Evolutionary conservation across 2,113 vertebrate genomes (phyloP).

Genomic region (Fulica atra): DNA sequence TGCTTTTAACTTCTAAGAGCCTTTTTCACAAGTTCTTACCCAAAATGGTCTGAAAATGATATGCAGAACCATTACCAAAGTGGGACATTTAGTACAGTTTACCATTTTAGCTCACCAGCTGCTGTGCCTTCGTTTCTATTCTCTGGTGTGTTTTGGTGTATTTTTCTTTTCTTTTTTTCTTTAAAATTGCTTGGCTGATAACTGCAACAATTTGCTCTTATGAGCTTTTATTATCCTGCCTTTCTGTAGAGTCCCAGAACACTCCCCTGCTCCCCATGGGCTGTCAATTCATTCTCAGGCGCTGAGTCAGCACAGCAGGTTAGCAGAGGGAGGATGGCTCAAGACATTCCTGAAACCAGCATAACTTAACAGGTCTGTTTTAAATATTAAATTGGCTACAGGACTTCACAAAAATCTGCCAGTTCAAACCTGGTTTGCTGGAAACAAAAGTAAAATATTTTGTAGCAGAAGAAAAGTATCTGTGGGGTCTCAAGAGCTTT

Average conservation of each 20-base stretch:
- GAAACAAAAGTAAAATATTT: neutral
- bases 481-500: neutral
- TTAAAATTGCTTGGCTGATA: neutral
- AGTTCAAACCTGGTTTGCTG: constrained; percentile 6
- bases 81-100: neutral
- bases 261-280: neutral
- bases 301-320: constrained; percentile 3
- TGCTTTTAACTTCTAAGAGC: neutral
- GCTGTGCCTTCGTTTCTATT: neutral
- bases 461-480: neutral
- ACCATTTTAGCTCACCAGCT: neutral
- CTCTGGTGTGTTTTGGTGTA: neutral
- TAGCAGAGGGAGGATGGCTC: neutral
- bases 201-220: neutral
- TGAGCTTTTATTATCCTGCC: neutral
- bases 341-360: neutral
- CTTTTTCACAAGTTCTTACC: neutral
- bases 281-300: neutral
- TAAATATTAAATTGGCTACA: constrained; percentile 1
- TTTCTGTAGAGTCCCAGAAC: neutral
- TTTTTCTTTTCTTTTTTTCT: neutral
- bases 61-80: neutral
- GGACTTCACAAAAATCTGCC: neutral
- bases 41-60: neutral
- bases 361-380: neutral